Conservation (phyloP, 2,888 invertebrate species). For the Cephus rjabovi region DNA sequence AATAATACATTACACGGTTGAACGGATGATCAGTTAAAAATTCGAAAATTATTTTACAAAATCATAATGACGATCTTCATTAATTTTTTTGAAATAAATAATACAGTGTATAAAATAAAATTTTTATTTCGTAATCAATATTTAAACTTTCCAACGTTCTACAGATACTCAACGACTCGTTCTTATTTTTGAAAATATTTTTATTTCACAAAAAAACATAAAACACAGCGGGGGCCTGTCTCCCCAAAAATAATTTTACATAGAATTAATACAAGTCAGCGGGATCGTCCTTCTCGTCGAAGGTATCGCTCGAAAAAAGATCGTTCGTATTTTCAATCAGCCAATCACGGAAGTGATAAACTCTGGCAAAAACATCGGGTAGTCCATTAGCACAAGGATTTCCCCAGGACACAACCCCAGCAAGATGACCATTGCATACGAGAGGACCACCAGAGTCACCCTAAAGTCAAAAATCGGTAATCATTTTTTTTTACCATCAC, state of each 20-base stretch:
- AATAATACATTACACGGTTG: neutral
- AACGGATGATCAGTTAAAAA: neutral
- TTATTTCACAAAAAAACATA: neutral
- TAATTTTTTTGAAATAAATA: neutral
- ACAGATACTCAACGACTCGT: neutral
- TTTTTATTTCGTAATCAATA: neutral
- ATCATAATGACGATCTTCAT: neutral
- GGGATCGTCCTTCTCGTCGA: neutral
- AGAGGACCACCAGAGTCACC: constrained; percentile 21
- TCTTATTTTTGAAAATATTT: neutral
- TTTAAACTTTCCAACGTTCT: neutral
- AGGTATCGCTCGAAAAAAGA: neutral
- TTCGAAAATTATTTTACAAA: neutral
- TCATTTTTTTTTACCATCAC: neutral
- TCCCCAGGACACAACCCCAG: constrained; percentile 16
- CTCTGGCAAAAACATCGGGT: constrained; percentile 11
- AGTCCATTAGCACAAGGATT: constrained; percentile 10
- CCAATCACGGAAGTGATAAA: constrained; percentile 14
- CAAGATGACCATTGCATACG: constrained; percentile 14
- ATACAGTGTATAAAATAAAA: neutral
- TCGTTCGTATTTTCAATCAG: constrained; percentile 1
- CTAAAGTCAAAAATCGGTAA: constrained; percentile 1
- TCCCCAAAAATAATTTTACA: neutral
- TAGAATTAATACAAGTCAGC: neutral
- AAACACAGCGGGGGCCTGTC: too few species aligned